phyloP scores from a whole-genome alignment of 92 coral and sea anemone species.

The Pocillopora meandrina region DNA sequence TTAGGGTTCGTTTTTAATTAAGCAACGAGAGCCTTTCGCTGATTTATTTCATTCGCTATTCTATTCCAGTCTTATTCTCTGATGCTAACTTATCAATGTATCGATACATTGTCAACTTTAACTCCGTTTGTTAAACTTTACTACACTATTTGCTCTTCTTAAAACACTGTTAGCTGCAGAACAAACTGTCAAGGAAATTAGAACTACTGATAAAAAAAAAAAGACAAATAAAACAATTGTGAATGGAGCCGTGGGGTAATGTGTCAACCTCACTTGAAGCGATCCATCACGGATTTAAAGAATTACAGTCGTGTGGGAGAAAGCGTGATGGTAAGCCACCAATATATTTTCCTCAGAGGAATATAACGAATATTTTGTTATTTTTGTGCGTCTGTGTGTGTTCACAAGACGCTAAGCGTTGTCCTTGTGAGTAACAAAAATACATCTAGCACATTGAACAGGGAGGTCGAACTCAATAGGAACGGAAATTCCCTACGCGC shows the following conservation, averaged over 20 bases:
- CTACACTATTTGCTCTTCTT: constrained; percentile 31
- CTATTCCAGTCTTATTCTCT: background rate
- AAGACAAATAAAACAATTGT: constrained; percentile 13
- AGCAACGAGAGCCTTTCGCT: background rate
- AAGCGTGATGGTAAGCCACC: background rate
- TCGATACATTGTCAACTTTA: background rate
- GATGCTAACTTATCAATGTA: background rate
- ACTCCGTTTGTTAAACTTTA: background rate
- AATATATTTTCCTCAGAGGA: background rate
- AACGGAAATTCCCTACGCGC: constrained; percentile 44
- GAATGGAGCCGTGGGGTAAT: constrained; percentile 2
- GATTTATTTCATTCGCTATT: background rate
- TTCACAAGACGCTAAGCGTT: constrained; percentile 40
- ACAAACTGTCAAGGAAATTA: constrained; percentile 26
- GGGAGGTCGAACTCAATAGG: constrained; percentile 48
- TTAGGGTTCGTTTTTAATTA: background rate
- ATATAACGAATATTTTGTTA: background rate
- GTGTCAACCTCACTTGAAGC: background rate
- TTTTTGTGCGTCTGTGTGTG: background rate
- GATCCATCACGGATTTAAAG: background rate
- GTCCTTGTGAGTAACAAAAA: constrained; percentile 34
- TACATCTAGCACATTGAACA: constrained; percentile 34
- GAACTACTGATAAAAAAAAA: constrained; percentile 7
- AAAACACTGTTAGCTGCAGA: constrained; percentile 7
- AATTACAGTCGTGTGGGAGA: background rate